phyloP scores from a whole-genome alignment of 2,797 vertebrate species.

The Sebastes jordani region DNA sequence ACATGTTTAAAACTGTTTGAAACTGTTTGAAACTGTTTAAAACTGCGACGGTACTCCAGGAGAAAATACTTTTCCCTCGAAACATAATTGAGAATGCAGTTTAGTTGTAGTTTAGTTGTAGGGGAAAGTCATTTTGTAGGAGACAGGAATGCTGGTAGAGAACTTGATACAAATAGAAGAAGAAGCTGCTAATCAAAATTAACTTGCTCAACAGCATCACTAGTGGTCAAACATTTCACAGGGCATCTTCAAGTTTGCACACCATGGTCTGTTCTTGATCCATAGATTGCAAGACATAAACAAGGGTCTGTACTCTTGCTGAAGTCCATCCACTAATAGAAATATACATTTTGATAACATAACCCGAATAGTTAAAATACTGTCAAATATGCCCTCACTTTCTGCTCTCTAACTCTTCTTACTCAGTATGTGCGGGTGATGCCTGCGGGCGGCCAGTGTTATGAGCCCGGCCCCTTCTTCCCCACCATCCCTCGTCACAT shows the following conservation, averaged over 20 bases:
- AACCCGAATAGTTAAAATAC: background rate
- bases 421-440: constrained; percentile 87
- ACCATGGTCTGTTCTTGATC: background rate
- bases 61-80: fast-evolving
- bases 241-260: background rate
- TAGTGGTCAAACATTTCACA: background rate
- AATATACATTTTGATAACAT: background rate
- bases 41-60: too few relatives aligned
- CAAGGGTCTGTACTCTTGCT: background rate
- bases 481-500: constrained; percentile 82
- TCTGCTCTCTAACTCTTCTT: background rate
- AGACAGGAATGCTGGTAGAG: background rate
- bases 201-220: background rate
- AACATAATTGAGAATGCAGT: too few relatives aligned
- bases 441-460: constrained; percentile 86
- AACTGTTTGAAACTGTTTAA: too few relatives aligned
- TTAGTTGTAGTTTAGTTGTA: too few relatives aligned
- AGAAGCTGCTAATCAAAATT: background rate
- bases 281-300: background rate
- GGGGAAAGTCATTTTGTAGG: fast-evolving
- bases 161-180: background rate
- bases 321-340: background rate
- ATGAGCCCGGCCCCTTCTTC: constrained; percentile 87
- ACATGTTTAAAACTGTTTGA: too few relatives aligned
- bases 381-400: background rate